phyloP scores from a whole-genome alignment of 2,888 invertebrate species.

The Parnassius apollo region DNA sequence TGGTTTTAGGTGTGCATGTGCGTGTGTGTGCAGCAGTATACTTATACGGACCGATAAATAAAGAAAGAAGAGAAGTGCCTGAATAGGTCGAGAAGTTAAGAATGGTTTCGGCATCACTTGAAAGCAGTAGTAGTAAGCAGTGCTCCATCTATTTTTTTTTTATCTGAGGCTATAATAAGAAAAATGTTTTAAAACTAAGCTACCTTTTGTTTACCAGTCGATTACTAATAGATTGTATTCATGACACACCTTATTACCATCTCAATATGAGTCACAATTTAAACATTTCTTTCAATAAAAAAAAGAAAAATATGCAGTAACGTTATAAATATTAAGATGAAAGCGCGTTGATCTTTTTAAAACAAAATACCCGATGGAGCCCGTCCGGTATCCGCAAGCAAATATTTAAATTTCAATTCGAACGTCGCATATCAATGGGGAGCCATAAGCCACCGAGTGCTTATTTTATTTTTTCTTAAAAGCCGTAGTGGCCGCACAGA shows the following conservation, averaged over 20 bases:
- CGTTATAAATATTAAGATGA: constrained; percentile 74
- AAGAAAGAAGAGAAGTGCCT: no score
- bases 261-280: constrained; percentile 4
- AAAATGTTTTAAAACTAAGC: no score
- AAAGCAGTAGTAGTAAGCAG: no score
- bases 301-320: constrained; percentile 39
- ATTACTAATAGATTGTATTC: constrained; percentile 4
- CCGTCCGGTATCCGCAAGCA: constrained; percentile 71
- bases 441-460: constrained; percentile 77
- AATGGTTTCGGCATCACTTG: no score
- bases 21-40: no score
- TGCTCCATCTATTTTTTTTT: no score
- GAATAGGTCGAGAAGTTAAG: no score
- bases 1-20: no score
- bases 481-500: constrained; percentile 63
- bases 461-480: constrained; percentile 54
- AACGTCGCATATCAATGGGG: constrained; percentile 81
- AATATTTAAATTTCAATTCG: constrained; percentile 81
- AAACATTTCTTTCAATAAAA: constrained; percentile 21
- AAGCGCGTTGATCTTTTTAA: constrained; percentile 62
- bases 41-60: no score
- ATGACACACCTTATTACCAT: constrained; percentile 5
- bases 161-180: no score
- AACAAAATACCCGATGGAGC: constrained; percentile 71
- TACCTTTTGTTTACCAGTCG: neutral